These are phyloP conservation scores for Nothoprocta perdicaria DNA, from an alignment of 2,113 vertebrate species.

Conservation along the genomic window DNA sequence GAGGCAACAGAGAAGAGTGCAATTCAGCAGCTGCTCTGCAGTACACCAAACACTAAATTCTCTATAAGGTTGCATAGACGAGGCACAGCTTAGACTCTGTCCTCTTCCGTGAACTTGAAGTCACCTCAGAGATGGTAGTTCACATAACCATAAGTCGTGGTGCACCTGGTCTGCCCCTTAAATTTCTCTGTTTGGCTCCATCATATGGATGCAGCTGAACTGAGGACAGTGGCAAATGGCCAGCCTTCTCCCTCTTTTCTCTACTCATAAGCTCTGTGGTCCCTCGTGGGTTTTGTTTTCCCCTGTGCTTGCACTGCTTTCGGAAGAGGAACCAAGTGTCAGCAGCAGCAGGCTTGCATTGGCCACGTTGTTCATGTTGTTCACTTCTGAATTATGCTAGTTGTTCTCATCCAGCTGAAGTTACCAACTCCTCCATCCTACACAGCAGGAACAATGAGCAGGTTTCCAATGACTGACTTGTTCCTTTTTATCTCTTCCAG, in stretches of 20 bases:
- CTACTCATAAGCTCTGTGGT: not conserved
- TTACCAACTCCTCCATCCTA: not conserved
- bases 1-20: not conserved
- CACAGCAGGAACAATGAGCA: not conserved
- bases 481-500: conserved; percentile 25
- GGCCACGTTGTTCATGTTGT: not conserved
- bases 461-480: not conserved
- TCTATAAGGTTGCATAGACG: not conserved
- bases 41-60: not conserved
- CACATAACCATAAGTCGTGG: not conserved
- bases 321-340: not conserved
- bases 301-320: not conserved
- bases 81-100: not conserved
- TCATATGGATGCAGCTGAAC: not conserved
- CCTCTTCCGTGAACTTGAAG: not conserved
- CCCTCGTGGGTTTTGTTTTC: not conserved
- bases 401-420: not conserved
- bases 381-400: not conserved
- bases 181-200: not conserved
- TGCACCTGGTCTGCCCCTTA: not conserved
- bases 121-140: not conserved
- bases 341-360: not conserved
- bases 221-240: not conserved
- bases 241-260: not conserved
- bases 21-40: not conserved